Evolutionary conservation across 1,140 invertebrate genomes (phyloP).

Genomic region (Xylocopa sonorina): DNA sequence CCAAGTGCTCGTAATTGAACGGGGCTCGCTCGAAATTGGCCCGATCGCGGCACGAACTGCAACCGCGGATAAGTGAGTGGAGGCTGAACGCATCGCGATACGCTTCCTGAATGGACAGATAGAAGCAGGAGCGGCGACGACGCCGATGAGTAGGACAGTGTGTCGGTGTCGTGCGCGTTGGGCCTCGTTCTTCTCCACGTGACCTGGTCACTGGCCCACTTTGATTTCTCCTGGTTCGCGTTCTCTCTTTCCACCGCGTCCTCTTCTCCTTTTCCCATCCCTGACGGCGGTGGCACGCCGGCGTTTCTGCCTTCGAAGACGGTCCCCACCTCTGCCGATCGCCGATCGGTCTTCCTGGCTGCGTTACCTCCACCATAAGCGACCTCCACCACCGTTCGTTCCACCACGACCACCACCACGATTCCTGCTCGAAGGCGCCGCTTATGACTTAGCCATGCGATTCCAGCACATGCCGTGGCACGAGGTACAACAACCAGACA

Average conservation of each 20-base stretch:
- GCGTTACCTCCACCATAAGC: slow-evolving; percentile 68
- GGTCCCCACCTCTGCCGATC: slow-evolving; percentile 44
- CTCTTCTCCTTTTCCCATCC: slow-evolving; percentile 16
- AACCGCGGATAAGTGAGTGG: neutral
- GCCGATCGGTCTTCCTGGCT: slow-evolving; percentile 54
- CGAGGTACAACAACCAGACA: slow-evolving; percentile 76
- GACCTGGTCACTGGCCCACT: slow-evolving; percentile 81
- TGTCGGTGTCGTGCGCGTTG: slow-evolving; percentile 79
- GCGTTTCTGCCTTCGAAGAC: slow-evolving; percentile 37
- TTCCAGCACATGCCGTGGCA: slow-evolving; percentile 76
- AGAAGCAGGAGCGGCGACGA: slow-evolving; percentile 58
- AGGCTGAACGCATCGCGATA: slow-evolving; percentile 58
- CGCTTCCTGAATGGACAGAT: slow-evolving; percentile 76
- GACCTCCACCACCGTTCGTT: slow-evolving; percentile 58
- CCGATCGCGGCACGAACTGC: neutral
- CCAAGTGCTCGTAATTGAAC: slow-evolving; percentile 9
- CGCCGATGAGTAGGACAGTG: slow-evolving; percentile 81
- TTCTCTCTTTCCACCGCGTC: slow-evolving; percentile 40
- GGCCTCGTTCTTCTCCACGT: slow-evolving; percentile 78
- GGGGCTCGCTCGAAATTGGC: slow-evolving; percentile 44
- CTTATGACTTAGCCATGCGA: slow-evolving; percentile 76
- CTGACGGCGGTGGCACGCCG: slow-evolving; percentile 3
- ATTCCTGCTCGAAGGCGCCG: slow-evolving; percentile 66
- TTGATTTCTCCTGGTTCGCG: slow-evolving; percentile 73
- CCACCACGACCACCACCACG: slow-evolving; percentile 62